These are phyloP conservation scores for Prinia subflava DNA, from an alignment of 2,113 vertebrate species.

Conservation along the genomic window DNA sequence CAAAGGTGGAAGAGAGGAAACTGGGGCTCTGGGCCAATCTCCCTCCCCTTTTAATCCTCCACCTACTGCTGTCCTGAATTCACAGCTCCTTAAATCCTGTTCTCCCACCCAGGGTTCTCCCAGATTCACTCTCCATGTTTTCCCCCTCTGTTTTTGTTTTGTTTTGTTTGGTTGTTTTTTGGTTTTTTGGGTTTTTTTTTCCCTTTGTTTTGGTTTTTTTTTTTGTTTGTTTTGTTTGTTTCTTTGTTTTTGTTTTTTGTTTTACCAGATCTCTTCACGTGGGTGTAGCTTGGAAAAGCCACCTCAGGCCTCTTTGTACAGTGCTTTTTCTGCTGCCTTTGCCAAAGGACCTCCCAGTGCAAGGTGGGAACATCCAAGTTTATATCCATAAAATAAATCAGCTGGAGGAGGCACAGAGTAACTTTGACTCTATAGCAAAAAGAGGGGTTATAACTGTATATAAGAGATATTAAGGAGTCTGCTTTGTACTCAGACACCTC, in stretches of 20 bases:
- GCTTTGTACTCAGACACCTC: background rate
- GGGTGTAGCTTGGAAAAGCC: background rate
- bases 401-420: background rate
- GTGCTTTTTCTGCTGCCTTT: background rate
- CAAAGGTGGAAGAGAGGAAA: background rate
- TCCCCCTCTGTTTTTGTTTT: background rate
- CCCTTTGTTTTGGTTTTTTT: no score
- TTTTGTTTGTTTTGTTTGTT: no score
- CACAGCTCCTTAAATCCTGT: background rate
- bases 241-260: background rate
- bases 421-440: background rate
- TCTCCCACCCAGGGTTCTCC: background rate
- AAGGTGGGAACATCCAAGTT: background rate
- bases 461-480: background rate
- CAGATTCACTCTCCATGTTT: background rate
- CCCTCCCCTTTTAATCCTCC: background rate
- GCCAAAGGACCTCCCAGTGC: background rate
- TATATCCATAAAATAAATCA: background rate
- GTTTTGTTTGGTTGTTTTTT: no score
- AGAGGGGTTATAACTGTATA: background rate
- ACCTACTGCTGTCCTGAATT: background rate
- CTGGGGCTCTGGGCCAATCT: background rate
- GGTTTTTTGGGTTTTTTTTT: no score
- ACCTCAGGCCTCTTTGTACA: accelerated
- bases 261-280: background rate